Evolutionary conservation across 2,888 invertebrate genomes (phyloP), one percentile per base, ranked within the genome.

Genomic region (Pomacea canaliculata): DNA sequence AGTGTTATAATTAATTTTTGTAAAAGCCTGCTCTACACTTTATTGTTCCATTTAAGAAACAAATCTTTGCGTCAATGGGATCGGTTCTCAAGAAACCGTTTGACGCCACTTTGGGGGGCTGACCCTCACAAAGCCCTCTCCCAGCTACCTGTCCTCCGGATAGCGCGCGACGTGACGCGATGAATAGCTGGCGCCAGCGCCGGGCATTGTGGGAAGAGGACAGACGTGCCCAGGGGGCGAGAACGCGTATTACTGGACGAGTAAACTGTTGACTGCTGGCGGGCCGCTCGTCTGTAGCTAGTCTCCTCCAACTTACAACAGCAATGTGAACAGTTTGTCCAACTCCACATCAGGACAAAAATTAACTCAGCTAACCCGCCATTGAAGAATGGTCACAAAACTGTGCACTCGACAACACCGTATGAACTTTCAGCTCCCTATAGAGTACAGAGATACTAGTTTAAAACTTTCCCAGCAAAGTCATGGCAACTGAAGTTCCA

Each of bases 231-330:
- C 12, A 1, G n/a, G 27, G 13, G 48, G 48, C 23, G 37, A 46
- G 18, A 27, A 19, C 8, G 13, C 68, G 68, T 46, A 27, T 68
- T 68, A 68, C 27, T 19, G 37, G 0, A 37, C 59, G 70, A 27
- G 70, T 70, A 62, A 70, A 75, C 60, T 75, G 70, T 75, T 75
- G 60, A 65, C 75, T 68, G 49, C 71, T 48, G 62, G 49, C 62
- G 60, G 62, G 56, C 49, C 70, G 70, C 69, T 70, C 70, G 75
- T 75, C 70, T 70, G 75, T 75, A 70, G 48, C 75, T 48, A 70
- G 37, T 75, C 70, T 18, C 37, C 49, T 27, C 27, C 69, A 70
- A 56, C n/a, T 59, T 68, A 19, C 56, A 23, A 23, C 3, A 23
- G 51, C 18, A 16, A 12, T 48, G 49, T 19, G 48, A 4, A 9